Evolutionary conservation across 2,797 vertebrate genomes (phyloP), one percentile per base, ranked within the genome.

Genomic region (Coendou prehensilis): DNA sequence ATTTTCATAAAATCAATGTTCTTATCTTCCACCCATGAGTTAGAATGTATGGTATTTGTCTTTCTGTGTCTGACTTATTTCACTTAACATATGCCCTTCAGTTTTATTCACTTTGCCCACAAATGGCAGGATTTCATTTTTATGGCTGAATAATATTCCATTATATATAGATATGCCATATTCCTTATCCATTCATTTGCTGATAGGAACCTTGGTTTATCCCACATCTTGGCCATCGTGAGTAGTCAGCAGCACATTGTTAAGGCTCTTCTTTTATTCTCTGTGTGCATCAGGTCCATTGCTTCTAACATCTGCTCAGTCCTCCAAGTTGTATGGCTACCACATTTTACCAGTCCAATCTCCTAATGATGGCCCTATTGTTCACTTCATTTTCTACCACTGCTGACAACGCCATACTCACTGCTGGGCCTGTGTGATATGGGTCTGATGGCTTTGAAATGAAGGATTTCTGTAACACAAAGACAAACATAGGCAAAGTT

Each of bases 381-480:
- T n/a, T 81, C 15, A 28, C 57, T 23, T 59, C 41, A 5, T 6
- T 59, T 73, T 9, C 56, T 9, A 33, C 37, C 10, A 4, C 61
- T 28, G 30, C 4, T 52, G 52, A 87, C 6, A 41, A 13, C 9
- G 14, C 0, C 5, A 20, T 1, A 6, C 26, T 78, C 20, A 7
- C 33, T 61, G 64, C 14, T 23, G 41, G 41, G 26, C 30, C 69
- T 47, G 6, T 50, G 64, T 11, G 9, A 82, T 45, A 71, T 18
- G 33, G 52, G 13, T 50, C 13, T 52, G 18, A 17, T 8, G 76
- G 26, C 59, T 69, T 37, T 4, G 7, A 0, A 92, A 73, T 13
- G 71, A 91, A 94, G 33, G 59, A 82, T n/a, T 76, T 85, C 37
- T 75, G n/a, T 80, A 75, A 45, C 41, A 71, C 71, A 85, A 96